Base-by-base conservation (phyloP, 2,888 invertebrate species). In the Electrophaes corylata region DNA sequence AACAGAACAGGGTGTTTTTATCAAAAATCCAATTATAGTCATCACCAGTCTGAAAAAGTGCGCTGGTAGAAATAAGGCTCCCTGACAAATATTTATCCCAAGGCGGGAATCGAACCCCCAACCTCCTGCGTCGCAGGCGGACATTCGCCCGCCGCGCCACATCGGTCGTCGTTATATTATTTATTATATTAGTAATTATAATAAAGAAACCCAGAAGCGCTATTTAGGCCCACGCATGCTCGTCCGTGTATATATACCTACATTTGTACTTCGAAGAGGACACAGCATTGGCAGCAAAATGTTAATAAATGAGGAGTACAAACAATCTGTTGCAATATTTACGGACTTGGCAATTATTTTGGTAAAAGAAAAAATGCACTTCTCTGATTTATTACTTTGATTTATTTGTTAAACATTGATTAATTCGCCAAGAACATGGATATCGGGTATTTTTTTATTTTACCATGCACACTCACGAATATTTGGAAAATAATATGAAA, bases 321-420 rank as follows among this genome's bases (percentile, higher is more conserved):
- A 47, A 59, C 54, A 59, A 55, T 47, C 26, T 52, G 55, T 29
- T 51, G 2, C 55, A 60, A 55, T 55, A 59, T 55, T 55, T 60
- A 60, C 51, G 55, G 19, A 35, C 31, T 43, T 14, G 55, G 55
- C 60, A 47, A 55, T 55, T 60, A 59, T 59, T 55, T 49, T 37
- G 45, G 46, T 50, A 12, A 37, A 51, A 33, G n/a, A 37, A 49
- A 60, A 55, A 55, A 55, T 60, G 59, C 59, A 44, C 16, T 26
- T 12, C 18, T 18, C 47, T 60, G 43, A 60, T 60, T 60, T 51
- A 60, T 60, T 11, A 10, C 43, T 19, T 31, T 55, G 35, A 43
- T 60, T 46, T 59, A 55, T 59, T 45, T n/a, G 10, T 29, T 11
- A 12, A n/a, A 29, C 16, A 47, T 35, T 54, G 47, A 53, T 37